Base-by-base conservation (phyloP, 2,113 vertebrate genomes). In the Archilochus colubris region DNA sequence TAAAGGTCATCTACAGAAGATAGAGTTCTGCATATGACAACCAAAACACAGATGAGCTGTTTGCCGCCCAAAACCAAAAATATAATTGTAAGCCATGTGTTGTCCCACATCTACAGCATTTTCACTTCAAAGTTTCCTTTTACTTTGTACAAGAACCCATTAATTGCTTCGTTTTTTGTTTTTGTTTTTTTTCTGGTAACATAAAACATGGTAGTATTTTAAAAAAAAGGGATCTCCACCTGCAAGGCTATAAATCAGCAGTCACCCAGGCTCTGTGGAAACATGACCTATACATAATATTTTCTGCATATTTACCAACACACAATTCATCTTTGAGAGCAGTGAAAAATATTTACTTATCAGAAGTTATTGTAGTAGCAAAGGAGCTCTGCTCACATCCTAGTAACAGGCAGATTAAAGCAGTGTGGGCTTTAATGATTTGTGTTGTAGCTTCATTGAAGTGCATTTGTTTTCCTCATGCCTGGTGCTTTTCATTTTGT, bases 11-110 rank as follows among this genome's bases (percentile, higher is more conserved):
- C 66, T 90, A 82, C 61, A 79, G 81, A 78, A 81, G 73, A 88
- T 46, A 83, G 64, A 90, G 72, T 33, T 93, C 64, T 74, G 36
- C 43, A 53, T 25, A 23, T 58, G 69, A 94, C 88, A 94, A 89
- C 68, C 72, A 93, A 95, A 94, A 91, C 82, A 95, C 82, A 95
- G 85, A 91, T 64, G 79, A 13, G 3, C 53, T 74, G 30, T 64
- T 91, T 78, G 66, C 68, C 76, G 81, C 57, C 67, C 44, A 70
- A 72, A 97, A 58, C 1, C 61, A 89, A 55, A 94, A 62, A 9
- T 38, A 23, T 19, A 91, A 11, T 33, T 10, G 6, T 46, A 55
- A 90, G 30, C 75, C 40, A 50, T 38, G 68, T 88, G 81, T 69
- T 74, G 58, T 27, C 76, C 31, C 57, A 44, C 30, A 74, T 63